Base-by-base conservation (phyloP, 2,113 vertebrate genomes). In the Indicator indicator region DNA sequence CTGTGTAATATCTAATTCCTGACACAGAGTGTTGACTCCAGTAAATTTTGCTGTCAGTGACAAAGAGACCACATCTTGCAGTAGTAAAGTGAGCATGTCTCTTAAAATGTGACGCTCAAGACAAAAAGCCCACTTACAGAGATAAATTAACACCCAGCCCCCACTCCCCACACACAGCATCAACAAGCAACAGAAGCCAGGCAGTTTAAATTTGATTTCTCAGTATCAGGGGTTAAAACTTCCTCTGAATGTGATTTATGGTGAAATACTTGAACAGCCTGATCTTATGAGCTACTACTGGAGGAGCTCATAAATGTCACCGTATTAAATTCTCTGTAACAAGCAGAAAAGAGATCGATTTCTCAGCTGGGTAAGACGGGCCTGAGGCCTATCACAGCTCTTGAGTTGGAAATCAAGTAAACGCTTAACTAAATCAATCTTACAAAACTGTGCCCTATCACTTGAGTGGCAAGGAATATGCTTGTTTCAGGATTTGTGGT, bases 251-350 rank as follows among this genome's bases (percentile, higher is more conserved):
- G 20, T 58, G 86, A 40, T 73, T 94, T 73, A 70, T 76, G 38
- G 64, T 80, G 73, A 86, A 86, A 77, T 72, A 69, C 76, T 93
- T 90, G 4, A 13, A 32, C 50, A 55, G 16, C n/a, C 42, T 74
- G 70, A 48, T 84, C 44, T 74, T 78, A 72, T 1, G 36, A 60
- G 30, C 84, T 94, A 10, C 73, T 82, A 10, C 68, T 62, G 48
- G 48, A 95, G 83, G 38, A 94, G 59, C 26, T 90, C 69, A 27
- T 78, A 78, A 83, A 93, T 77, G 77, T 82, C 82, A 86, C 59
- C 2, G 3, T 68, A 55, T 88, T 85, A 87, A 93, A 89, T 90
- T 90, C 33, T 64, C 44, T 52, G 46, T 88, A 95, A 84, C 71
- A 82, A 92, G 59, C 58, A 75, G 46, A 38, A 71, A 74, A 87